Evolutionary conservation across 2,113 vertebrate genomes (phyloP).

Genomic region (Cynopterus brachyotis): DNA sequence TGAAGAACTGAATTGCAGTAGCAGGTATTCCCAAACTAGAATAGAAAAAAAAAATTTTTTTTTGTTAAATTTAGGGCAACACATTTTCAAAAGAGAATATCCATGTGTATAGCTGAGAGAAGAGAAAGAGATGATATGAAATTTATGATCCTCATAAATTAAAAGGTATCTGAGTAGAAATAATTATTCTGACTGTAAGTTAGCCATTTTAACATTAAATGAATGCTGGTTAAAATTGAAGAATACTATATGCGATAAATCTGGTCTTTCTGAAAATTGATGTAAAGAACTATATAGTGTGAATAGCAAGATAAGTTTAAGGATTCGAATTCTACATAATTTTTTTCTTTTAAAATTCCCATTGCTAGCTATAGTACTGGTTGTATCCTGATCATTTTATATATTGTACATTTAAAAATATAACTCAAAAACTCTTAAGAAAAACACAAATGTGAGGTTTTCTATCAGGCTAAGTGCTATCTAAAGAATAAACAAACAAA

Average conservation of each 20-base stretch:
- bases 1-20: conserved; percentile 99
- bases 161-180: not conserved
- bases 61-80: conserved; percentile 57
- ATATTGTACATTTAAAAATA: not conserved
- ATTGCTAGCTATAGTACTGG: not conserved
- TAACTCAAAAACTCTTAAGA: not conserved
- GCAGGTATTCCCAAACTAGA: conserved; percentile 97
- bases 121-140: not conserved
- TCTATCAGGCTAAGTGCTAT: not conserved
- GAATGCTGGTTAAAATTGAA: not conserved
- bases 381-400: not conserved
- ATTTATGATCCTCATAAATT: not conserved
- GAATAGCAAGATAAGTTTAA: not conserved
- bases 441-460: not conserved
- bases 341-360: not conserved
- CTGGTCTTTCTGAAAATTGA: not conserved
- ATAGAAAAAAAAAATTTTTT: conserved; percentile 65
- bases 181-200: not conserved
- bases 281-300: not conserved
- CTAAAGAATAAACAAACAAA: not conserved
- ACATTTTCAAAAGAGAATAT: not conserved
- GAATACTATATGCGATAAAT: not conserved
- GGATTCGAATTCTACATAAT: not conserved
- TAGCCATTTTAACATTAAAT: not conserved
- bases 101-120: not conserved